phyloP scores from a whole-genome alignment of 37 sponge, comb jelly and placozoan species.

The Lycopodina hypogea region DNA sequence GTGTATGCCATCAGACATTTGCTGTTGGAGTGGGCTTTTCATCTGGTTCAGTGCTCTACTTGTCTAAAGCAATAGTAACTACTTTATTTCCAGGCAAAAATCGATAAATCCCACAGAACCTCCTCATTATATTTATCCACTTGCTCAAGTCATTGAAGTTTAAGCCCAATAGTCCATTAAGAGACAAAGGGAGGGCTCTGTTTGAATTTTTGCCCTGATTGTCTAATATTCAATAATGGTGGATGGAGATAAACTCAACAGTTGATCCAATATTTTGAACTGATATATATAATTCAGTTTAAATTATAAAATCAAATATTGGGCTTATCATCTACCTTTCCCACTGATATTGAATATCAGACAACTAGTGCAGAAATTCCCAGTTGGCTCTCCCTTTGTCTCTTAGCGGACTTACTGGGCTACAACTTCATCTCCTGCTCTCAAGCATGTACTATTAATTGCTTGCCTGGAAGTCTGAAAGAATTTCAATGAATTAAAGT shows the following conservation, averaged over 20 bases:
- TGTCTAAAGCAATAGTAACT: constrained; percentile 60
- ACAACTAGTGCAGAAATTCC: constrained; percentile 6
- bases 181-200: no score
- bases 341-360: not conserved
- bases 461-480: constrained; percentile 48
- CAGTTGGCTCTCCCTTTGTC: constrained; percentile 22
- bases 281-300: constrained; percentile 29
- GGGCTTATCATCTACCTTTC: constrained; percentile 34
- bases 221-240: no score
- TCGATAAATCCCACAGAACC: not conserved
- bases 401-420: constrained; percentile 17
- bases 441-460: constrained; percentile 53
- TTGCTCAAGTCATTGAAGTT: constrained; percentile 45
- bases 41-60: constrained; percentile 59
- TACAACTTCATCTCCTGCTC: constrained; percentile 48
- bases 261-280: no score
- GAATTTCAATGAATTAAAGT: constrained; percentile 67
- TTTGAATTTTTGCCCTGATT: no score
- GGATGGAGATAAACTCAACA: no score
- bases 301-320: constrained; percentile 31
- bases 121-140: constrained; percentile 21
- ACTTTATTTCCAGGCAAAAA: constrained; percentile 49
- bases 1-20: constrained; percentile 48
- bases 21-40: constrained; percentile 44
- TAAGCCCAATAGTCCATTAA: no score